Percentiles rank a stretch among this genome's conserved stretches.
Evolutionary conservation across 2,113 vertebrate species (phyloP).

Genomic region (Rousettus leschenaultii): DNA sequence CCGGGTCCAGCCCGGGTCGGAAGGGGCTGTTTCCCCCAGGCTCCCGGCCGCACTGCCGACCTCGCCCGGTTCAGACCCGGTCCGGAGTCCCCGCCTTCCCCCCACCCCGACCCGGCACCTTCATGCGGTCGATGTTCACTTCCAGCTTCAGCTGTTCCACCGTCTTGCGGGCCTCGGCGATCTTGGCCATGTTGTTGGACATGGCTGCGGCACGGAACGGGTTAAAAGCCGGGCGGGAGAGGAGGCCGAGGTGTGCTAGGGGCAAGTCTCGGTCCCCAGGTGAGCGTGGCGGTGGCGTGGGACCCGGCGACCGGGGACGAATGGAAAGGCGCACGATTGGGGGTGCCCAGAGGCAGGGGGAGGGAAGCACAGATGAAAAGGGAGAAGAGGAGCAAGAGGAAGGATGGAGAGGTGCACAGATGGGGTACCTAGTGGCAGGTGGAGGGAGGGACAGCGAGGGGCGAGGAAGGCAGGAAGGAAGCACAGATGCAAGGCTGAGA

Average conservation of each 20-base stretch:
- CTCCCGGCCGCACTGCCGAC: background rate
- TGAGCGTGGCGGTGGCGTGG: background rate
- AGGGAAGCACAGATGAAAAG: background rate
- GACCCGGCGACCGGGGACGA: background rate
- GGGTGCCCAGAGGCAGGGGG: background rate
- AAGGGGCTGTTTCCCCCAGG: background rate
- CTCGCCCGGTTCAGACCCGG: background rate
- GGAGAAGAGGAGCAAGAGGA: background rate
- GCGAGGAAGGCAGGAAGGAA: background rate
- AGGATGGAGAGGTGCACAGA: background rate
- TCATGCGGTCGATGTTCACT: conserved; percentile 93
- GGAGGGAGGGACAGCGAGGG: background rate
- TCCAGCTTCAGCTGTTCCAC: conserved; percentile 94
- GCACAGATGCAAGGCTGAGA: background rate
- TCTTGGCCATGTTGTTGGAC: conserved; percentile 96
- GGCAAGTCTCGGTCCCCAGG: background rate
- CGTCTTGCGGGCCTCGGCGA: conserved; percentile 90
- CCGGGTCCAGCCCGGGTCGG: fast-evolving
- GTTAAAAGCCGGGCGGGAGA: background rate
- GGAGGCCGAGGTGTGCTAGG: background rate
- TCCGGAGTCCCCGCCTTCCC: background rate
- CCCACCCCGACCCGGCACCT: conserved; percentile 76
- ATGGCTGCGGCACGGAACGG: conserved; percentile 76
- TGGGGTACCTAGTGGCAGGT: background rate
- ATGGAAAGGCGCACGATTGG: background rate